Percentiles rank a stretch among this genome's conserved stretches.
Evolutionary conservation across 2,888 invertebrate genomes (phyloP).

Genomic region (Pristionchus japonicus): DNA sequence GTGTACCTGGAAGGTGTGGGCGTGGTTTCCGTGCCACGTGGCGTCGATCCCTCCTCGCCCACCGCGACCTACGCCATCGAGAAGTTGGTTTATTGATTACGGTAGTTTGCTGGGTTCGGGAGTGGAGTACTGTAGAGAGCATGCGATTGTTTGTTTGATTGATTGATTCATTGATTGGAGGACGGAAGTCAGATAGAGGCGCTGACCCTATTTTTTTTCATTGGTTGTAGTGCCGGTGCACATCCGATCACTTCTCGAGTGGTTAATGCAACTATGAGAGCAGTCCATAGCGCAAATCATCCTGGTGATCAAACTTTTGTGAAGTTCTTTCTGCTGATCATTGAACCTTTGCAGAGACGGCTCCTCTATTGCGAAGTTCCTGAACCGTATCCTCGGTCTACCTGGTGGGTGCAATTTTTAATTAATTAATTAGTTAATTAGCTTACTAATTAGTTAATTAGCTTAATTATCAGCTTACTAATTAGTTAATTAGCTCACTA

Average conservation of each 20-base stretch:
- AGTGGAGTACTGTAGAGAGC: no score
- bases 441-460: no score
- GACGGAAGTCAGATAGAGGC: no score
- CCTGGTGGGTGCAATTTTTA: constrained; percentile 74
- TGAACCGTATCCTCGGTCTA: constrained; percentile 95
- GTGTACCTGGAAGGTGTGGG: constrained; percentile 96
- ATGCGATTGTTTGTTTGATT: no score
- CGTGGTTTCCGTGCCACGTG: constrained; percentile 85
- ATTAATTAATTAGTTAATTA: not conserved
- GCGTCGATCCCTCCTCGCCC: constrained; percentile 51
- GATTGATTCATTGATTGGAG: no score
- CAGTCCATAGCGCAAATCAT: no score
- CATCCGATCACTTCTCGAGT: no score
- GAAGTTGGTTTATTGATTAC: not conserved
- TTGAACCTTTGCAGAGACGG: constrained; percentile 32
- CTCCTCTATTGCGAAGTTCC: constrained; percentile 97
- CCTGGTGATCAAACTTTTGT: no score
- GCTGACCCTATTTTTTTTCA: no score
- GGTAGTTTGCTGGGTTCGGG: no score
- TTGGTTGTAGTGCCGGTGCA: no score
- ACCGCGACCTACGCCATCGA: constrained; percentile 30
- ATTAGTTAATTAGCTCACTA: not conserved
- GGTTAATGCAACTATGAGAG: no score
- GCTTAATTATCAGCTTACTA: not conserved
- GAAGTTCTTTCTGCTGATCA: not conserved